Evolutionary conservation across 2,113 vertebrate genomes (phyloP).

Genomic region (Eptatretus burgeri): DNA sequence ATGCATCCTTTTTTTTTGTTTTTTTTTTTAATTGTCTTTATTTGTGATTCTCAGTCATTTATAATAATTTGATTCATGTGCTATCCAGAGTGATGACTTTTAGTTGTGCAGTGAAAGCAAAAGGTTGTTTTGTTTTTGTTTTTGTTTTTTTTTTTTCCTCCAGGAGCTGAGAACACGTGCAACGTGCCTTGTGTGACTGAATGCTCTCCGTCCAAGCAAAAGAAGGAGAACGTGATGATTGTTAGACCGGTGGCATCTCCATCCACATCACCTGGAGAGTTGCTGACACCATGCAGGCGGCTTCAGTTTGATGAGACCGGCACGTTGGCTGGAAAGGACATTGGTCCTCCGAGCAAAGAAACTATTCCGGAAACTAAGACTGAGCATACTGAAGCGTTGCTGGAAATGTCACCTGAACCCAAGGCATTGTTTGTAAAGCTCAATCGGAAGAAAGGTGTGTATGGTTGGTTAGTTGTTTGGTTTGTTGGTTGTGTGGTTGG

Average conservation of each 20-base stretch:
- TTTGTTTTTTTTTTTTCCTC: neutral
- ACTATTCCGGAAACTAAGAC: constrained; percentile 14
- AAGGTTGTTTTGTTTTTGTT: neutral
- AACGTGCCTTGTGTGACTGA: constrained; percentile 21
- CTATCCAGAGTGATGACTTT: too few relatives aligned
- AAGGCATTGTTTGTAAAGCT: neutral
- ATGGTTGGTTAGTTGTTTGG: neutral
- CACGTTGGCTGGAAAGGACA: neutral
- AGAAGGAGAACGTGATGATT: constrained; percentile 20
- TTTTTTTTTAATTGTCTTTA: neutral
- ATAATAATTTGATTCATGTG: too few relatives aligned
- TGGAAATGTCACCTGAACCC: neutral
- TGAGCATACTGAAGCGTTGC: neutral
- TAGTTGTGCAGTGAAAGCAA: neutral
- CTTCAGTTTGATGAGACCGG: neutral
- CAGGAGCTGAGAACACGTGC: constrained; percentile 56
- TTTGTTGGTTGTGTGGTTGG: neutral
- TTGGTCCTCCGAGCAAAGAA: accelerated
- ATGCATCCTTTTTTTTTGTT: neutral
- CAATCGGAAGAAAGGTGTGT: neutral
- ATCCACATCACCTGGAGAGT: neutral
- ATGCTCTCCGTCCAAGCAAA: constrained; percentile 42
- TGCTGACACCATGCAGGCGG: neutral
- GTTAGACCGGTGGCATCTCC: neutral
- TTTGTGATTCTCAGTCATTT: too few relatives aligned